These are phyloP conservation scores for Andricus grossulariae DNA, from an alignment of 1,140 invertebrate genomes.

Conservation along the genomic window DNA sequence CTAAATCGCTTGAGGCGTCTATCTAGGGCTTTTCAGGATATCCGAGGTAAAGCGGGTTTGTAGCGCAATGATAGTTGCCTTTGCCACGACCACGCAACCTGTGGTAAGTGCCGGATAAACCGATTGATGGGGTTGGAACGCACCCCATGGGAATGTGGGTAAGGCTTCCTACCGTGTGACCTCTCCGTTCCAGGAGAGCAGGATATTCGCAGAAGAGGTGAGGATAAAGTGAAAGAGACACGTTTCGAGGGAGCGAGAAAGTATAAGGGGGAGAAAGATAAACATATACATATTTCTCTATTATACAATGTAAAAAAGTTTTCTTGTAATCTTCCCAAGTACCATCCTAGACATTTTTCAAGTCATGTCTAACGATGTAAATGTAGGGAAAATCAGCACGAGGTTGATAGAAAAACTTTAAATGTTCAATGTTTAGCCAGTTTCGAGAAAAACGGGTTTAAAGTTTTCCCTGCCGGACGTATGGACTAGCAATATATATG, in stretches of 20 bases:
- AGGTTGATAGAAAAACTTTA: no score
- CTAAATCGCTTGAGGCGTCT: slow-evolving; percentile 60
- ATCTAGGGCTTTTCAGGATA: slow-evolving; percentile 52
- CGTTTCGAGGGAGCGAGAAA: slow-evolving; percentile 47
- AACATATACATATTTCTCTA: neutral
- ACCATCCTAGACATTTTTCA: no score
- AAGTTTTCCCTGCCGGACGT: no score
- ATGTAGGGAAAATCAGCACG: no score
- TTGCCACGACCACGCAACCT: neutral
- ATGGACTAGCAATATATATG: no score
- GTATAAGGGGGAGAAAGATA: slow-evolving; percentile 43
- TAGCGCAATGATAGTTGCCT: neutral
- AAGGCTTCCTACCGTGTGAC: slow-evolving; percentile 72
- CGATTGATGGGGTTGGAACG: slow-evolving; percentile 46
- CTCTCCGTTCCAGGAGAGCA: slow-evolving; percentile 74
- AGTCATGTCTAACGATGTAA: no score
- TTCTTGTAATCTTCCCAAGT: no score
- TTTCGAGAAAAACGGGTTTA: no score
- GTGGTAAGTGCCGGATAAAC: slow-evolving; percentile 46
- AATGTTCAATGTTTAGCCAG: no score
- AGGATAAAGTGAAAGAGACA: slow-evolving; percentile 47
- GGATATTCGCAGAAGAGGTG: slow-evolving; percentile 58
- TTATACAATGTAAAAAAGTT: no score
- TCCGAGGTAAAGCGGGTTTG: slow-evolving; percentile 36
- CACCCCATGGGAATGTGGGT: slow-evolving; percentile 72